Evolutionary conservation across 2,113 vertebrate genomes (phyloP).

Genomic region (Cynopterus brachyotis): DNA sequence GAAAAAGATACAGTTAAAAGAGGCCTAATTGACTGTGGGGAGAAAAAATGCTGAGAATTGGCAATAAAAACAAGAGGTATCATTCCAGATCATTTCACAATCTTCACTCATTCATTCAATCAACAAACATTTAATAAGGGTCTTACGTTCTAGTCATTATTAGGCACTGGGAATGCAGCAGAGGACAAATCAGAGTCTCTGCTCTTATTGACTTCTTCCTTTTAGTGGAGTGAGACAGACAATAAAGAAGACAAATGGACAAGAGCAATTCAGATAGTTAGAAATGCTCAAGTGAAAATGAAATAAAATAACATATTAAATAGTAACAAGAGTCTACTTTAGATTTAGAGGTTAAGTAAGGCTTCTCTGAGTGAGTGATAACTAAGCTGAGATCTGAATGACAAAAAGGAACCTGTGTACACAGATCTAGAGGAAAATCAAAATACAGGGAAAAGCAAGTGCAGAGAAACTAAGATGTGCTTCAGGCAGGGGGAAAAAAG

Average conservation of each 20-base stretch:
- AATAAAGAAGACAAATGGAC: neutral
- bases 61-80: neutral
- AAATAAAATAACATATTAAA: neutral
- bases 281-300: neutral
- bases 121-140: neutral
- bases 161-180: neutral
- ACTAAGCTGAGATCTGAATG: neutral
- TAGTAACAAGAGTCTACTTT: neutral
- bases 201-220: neutral
- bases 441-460: neutral
- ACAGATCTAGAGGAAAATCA: neutral
- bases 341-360: neutral
- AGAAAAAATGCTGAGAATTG: neutral
- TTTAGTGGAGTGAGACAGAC: neutral
- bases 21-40: neutral
- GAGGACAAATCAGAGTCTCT: neutral
- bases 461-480: neutral
- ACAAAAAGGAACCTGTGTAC: neutral
- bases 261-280: neutral
- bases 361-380: neutral
- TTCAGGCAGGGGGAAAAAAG: too few relatives aligned
- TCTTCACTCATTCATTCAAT: neutral
- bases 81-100: neutral
- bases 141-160: neutral
- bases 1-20: neutral